Base-by-base conservation (phyloP, 1,140 invertebrate genomes). In the Drosophila teissieri region DNA sequence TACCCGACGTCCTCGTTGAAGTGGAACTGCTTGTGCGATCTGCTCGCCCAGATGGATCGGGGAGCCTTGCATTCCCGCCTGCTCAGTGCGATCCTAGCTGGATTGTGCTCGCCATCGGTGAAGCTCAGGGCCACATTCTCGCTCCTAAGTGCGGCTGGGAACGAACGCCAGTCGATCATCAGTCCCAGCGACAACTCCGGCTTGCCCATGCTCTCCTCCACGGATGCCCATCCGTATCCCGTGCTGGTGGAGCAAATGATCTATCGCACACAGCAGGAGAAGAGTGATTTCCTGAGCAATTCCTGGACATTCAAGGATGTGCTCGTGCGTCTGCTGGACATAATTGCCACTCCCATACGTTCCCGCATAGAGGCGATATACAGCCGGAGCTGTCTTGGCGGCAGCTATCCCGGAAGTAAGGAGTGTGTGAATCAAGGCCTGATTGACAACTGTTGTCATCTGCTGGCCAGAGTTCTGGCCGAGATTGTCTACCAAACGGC, bases 1-100 rank as follows among this genome's bases (percentile, higher is more conserved):
- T 99, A 98, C 93, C 98, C 98, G 0, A 99, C 97, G 1, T 96
- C 97, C 0, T 96, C 95, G 61, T 93, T 99, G 17, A 99, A 99
- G 91, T 99, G 98, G 98, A 95, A 96, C 61, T 96, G 96, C 85
- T 92, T 99, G 0, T 98, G 98, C 93, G 96, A 98, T 89, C 92
- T 98, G 14, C 93, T 99, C 17, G 94, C 94, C 42, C 94, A 96
- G 82, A 96, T 97, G 68, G 95, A 97, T 77, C 96, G 96, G 3
- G 92, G 91, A 0, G 90, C 83, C 0, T 22, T 92, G 11, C 91
- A 92, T 45, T 92, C 97, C 76, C 94, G 96, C 49, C 93, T 98
- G 14, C 91, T 97, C 6, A 97, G 96, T 46, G 96, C 96, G 5
- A 95, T 97, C 5, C 92, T 98, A 24, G 96, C 96, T 37, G 95